Evolutionary conservation across 2,113 vertebrate genomes (phyloP).

Genomic region (Corythaixoides concolor): DNA sequence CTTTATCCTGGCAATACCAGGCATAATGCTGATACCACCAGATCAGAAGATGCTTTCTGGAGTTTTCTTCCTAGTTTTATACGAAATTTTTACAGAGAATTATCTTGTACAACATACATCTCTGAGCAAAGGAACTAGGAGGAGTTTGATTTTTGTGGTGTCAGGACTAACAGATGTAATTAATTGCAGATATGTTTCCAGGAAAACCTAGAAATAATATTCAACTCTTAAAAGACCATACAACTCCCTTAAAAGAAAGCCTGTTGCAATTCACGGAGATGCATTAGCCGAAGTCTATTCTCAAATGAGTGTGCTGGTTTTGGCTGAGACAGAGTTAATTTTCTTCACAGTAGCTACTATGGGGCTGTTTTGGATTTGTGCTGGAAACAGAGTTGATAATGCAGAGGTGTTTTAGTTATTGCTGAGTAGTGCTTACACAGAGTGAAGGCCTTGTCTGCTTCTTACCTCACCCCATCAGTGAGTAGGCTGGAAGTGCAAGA

Average conservation of each 20-base stretch:
- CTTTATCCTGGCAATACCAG: not conserved
- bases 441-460: too few relatives aligned
- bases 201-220: not conserved
- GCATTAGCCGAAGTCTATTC: not conserved
- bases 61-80: not conserved
- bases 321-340: too few relatives aligned
- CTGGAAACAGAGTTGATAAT: too few relatives aligned
- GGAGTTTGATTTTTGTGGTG: slow-evolving; percentile 17
- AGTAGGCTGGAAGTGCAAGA: too few relatives aligned
- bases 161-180: slow-evolving; percentile 19
- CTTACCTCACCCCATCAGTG: too few relatives aligned
- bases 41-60: not conserved
- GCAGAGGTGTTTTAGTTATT: too few relatives aligned
- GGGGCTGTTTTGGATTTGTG: too few relatives aligned
- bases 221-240: slow-evolving; percentile 21
- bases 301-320: not conserved
- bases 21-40: not conserved
- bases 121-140: not conserved
- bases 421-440: too few relatives aligned
- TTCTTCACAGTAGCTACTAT: too few relatives aligned
- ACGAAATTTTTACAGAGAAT: not conserved
- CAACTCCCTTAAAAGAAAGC: not conserved
- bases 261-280: not conserved
- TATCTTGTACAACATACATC: not conserved
- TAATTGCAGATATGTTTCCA: slow-evolving; percentile 36